Base-by-base conservation (phyloP, 2,797 vertebrate genomes). In the Acrossocheilus fasciatus region DNA sequence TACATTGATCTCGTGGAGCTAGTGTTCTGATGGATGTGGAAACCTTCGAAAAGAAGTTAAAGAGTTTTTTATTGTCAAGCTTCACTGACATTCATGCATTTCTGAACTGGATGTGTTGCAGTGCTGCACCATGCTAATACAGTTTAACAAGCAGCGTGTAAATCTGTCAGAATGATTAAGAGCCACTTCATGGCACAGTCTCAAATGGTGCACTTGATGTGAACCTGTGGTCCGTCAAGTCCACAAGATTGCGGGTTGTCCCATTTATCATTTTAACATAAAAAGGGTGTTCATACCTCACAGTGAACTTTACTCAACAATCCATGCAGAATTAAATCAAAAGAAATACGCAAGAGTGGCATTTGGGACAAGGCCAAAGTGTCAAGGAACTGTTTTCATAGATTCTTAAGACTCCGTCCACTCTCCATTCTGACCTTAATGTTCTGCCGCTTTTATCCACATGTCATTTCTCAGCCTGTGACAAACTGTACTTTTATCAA, bases 401-500 rank as follows among this genome's bases (percentile, higher is more conserved):
- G 15, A 68, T 34, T 64, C n/a, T 47, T 57, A 34, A 23, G n/a
- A 70, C 30, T 84, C 34, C 47, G 26, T 77, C 47, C 30, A 34
- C 17, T 68, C 15, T 54, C 23, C 15, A 20, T 76, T 77, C 59
- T 4, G 10, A 76, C 30, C 41, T 34, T 45, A 36, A 84, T 54
- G 45, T 64, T 52, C 47, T 66, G 72, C 20, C 15, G 4, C 11
- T 52, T 64, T 45, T 36, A 54, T 54, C 18, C 52, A 54, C 57
- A 17, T 36, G 26, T 77, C 30, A 57, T 36, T 83, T 83, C 6
- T 50, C 57, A 76, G 64, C 52, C 80, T 81, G 50, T 88, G 89
- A 81, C 50, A 76, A 76, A 59, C 88, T 85, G 80, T 80, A 50
- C 82, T 86, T 90, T 87, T 91, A 91, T 76, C 87, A 81, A 86